Evolutionary conservation across 37 sponge, comb jelly and placozoan genomes (phyloP).

Genomic region (Aplysina aerophoba): DNA sequence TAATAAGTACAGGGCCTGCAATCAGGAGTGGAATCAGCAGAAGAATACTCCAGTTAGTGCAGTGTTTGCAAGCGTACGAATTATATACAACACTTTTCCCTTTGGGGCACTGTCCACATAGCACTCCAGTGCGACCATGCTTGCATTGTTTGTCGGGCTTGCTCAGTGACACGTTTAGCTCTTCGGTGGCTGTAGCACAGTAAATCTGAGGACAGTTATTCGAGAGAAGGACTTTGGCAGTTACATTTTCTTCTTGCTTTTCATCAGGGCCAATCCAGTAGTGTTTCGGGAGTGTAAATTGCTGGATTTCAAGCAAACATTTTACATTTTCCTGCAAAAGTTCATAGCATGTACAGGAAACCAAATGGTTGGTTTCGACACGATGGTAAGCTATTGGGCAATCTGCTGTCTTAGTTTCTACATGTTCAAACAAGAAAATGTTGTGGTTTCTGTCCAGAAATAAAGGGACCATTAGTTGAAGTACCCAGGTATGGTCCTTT

Average conservation of each 20-base stretch:
- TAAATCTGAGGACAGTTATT: neutral
- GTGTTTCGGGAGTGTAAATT: neutral
- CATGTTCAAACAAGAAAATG: no score
- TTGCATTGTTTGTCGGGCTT: conserved; percentile 43
- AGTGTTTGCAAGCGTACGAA: conserved; percentile 16
- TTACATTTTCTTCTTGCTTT: no score
- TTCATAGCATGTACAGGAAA: neutral
- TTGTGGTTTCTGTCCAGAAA: neutral
- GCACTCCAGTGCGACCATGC: conserved; percentile 37
- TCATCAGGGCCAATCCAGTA: no score
- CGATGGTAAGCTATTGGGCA: no score
- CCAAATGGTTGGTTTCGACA: no score
- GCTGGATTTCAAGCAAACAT: neutral
- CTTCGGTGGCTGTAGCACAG: neutral
- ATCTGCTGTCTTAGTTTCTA: no score
- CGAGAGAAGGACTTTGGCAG: neutral
- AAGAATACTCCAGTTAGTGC: conserved; percentile 22
- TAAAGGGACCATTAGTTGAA: conserved; percentile 4
- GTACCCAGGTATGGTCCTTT: neutral
- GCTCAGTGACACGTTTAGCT: neutral
- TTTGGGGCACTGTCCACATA: conserved; percentile 46
- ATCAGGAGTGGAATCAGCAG: conserved; percentile 31
- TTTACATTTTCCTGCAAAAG: neutral
- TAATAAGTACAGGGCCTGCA: conserved; percentile 34
- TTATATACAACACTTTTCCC: conserved; percentile 36